These are phyloP conservation scores for Epizoanthus scotinus DNA, from an alignment of 92 coral and sea anemone species.

Conservation along the genomic window DNA sequence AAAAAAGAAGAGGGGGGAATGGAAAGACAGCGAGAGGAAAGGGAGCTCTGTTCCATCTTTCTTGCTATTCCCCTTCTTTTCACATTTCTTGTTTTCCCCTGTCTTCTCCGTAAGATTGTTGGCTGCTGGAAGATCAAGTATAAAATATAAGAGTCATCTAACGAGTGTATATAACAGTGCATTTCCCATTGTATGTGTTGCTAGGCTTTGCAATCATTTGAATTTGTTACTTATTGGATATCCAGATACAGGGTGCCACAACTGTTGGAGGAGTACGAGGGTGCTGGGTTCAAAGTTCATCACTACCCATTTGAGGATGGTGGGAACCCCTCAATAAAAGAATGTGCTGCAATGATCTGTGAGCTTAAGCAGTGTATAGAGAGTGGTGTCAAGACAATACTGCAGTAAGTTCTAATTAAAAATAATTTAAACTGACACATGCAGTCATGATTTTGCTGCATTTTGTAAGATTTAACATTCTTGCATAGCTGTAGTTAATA, in stretches of 20 bases:
- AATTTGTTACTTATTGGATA: neutral
- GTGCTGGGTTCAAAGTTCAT: constrained; percentile 63
- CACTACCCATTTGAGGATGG: constrained; percentile 66
- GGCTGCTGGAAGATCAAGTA: too few relatives aligned
- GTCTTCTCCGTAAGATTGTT: too few relatives aligned
- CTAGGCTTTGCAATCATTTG: neutral
- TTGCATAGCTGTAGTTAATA: too few relatives aligned
- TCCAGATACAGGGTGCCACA: constrained; percentile 70
- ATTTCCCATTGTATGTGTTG: neutral
- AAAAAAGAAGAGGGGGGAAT: too few relatives aligned
- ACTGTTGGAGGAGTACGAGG: constrained; percentile 57
- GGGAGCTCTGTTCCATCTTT: too few relatives aligned
- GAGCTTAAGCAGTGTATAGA: constrained; percentile 52
- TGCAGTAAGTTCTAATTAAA: constrained; percentile 61
- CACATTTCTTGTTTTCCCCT: too few relatives aligned
- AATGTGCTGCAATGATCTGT: constrained; percentile 47
- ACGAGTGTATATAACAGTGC: too few relatives aligned
- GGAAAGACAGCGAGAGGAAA: too few relatives aligned
- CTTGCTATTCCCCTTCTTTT: too few relatives aligned
- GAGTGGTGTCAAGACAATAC: constrained; percentile 55
- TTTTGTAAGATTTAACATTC: too few relatives aligned
- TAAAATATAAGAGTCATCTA: too few relatives aligned
- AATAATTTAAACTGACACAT: neutral
- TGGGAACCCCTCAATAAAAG: constrained; percentile 49
- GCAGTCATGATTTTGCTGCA: neutral